Conservation (phyloP, 2,888 invertebrate genomes). For the Steinernema scapterisci region DNA sequence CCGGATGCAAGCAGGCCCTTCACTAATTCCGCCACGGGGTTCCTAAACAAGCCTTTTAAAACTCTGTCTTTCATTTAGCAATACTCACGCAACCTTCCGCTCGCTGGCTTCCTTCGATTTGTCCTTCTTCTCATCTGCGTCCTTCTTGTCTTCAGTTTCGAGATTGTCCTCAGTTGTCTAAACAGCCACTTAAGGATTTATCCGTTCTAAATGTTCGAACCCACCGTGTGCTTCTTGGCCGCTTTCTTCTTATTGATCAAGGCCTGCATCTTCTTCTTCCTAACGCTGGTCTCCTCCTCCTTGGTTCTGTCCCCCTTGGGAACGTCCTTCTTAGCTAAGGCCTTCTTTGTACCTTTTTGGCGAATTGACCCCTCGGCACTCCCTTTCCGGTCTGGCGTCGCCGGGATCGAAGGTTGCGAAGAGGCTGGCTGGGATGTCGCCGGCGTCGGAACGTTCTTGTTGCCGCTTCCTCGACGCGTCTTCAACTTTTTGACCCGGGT, state of each 20-base stretch:
- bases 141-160: neutral
- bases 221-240: neutral
- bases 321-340: neutral
- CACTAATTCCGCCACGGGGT: neutral
- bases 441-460: neutral
- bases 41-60: neutral
- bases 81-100: neutral
- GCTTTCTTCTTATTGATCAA: neutral
- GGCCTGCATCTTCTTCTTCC: conserved; percentile 7
- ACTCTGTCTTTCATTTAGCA: neutral
- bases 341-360: conserved; percentile 4
- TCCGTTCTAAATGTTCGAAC: neutral
- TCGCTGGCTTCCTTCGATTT: neutral
- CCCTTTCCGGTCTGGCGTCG: neutral
- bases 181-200: neutral
- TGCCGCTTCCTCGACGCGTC: neutral
- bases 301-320: neutral
- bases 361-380: conserved; percentile 1
- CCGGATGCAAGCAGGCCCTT: neutral
- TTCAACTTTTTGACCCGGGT: neutral
- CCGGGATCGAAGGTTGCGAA: neutral
- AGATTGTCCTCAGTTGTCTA: neutral
- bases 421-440: neutral
- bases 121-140: neutral
- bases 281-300: neutral